These are phyloP conservation scores for Suricata suricatta DNA, from an alignment of 2,113 vertebrate species.

Conservation along the genomic window DNA sequence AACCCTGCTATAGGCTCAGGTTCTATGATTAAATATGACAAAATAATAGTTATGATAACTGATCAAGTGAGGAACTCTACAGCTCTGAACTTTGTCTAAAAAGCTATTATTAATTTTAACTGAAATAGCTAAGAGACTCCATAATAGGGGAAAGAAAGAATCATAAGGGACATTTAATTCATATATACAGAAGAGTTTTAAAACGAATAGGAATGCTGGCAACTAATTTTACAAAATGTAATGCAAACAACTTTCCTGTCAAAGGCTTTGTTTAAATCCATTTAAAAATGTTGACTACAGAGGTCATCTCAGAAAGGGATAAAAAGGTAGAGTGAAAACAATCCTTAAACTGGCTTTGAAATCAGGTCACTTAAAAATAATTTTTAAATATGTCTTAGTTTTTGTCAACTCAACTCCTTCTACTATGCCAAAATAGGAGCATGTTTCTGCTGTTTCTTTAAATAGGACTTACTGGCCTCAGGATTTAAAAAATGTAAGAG, in stretches of 20 bases:
- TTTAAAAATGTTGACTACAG: background rate
- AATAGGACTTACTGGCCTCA: slow-evolving; percentile 74
- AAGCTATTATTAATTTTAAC: slow-evolving; percentile 78
- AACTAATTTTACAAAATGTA: slow-evolving; percentile 37
- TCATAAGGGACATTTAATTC: slow-evolving; percentile 50
- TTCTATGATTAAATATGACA: slow-evolving; percentile 87
- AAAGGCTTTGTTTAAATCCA: background rate
- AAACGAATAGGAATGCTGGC: background rate
- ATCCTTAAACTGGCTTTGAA: slow-evolving; percentile 63
- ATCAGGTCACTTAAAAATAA: slow-evolving; percentile 73
- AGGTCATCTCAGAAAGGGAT: background rate
- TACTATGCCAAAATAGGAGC: slow-evolving; percentile 66
- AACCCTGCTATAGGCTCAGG: slow-evolving; percentile 80
- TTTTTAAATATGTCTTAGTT: slow-evolving; percentile 67
- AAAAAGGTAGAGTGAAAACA: background rate
- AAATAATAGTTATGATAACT: slow-evolving; percentile 84
- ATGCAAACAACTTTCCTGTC: background rate
- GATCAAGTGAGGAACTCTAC: slow-evolving; percentile 80
- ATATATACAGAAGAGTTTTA: background rate
- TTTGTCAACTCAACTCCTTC: slow-evolving; percentile 70
- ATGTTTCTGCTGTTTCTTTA: slow-evolving; percentile 71
- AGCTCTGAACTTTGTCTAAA: slow-evolving; percentile 72
- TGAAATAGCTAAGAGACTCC: slow-evolving; percentile 55
- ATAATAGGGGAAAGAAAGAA: slow-evolving; percentile 47
- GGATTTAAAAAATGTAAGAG: slow-evolving; percentile 72